phyloP scores from a whole-genome alignment of 1,140 invertebrate species.

The Anthonomus grandis region DNA sequence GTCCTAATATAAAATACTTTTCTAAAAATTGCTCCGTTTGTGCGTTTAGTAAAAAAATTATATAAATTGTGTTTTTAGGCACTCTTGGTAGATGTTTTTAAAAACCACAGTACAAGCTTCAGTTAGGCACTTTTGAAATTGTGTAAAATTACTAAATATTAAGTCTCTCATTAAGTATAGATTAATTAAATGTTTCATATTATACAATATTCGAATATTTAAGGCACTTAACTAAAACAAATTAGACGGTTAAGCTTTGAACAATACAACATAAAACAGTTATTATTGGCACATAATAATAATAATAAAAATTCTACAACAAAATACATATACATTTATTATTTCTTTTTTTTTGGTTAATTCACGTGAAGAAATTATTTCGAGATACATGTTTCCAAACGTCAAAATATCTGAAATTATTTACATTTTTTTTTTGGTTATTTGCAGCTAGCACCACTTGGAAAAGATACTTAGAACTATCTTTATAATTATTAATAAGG shows the following conservation, averaged over 20 bases:
- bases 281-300: constrained; percentile 27
- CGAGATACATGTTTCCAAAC: too few species aligned
- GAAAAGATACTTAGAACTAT: too few species aligned
- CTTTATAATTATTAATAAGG: too few species aligned
- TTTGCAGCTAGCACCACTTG: too few species aligned
- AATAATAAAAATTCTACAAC: constrained; percentile 16
- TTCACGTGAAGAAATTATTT: not conserved
- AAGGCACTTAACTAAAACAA: too few species aligned
- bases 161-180: not conserved
- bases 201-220: constrained; percentile 12
- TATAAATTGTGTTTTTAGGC: constrained; percentile 6
- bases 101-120: constrained; percentile 20
- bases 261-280: constrained; percentile 17
- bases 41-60: constrained; percentile 1
- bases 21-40: not conserved
- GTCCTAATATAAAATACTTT: not conserved
- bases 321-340: constrained; percentile 14
- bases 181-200: constrained; percentile 5
- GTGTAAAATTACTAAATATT: constrained; percentile 1
- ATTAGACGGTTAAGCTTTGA: constrained; percentile 4
- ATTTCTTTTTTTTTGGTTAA: constrained; percentile 21
- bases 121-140: constrained; percentile 19
- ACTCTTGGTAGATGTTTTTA: constrained; percentile 15
- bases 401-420: not conserved
- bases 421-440: not conserved